Evolutionary conservation across 2,888 invertebrate species (phyloP).

Genomic region (Myathropa florea): DNA sequence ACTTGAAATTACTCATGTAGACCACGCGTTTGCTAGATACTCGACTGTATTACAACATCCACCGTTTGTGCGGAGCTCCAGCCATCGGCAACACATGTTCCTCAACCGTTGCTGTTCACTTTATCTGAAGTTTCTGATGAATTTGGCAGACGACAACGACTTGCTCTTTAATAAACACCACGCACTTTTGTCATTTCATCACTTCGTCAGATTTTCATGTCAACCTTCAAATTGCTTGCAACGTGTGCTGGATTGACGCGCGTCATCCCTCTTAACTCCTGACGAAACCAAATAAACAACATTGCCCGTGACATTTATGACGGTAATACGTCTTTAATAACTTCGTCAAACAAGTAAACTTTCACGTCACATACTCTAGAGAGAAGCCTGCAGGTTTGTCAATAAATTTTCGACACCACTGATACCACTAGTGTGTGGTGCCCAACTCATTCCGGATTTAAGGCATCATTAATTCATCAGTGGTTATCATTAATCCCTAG

Average conservation of each 20-base stretch:
- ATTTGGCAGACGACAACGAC: constrained; percentile 12
- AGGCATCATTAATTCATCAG: constrained; percentile 65
- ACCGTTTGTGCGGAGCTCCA: constrained; percentile 1
- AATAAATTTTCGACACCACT: constrained; percentile 39
- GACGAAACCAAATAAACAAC: not conserved
- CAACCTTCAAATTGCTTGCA: constrained; percentile 35
- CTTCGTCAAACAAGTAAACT: constrained; percentile 61
- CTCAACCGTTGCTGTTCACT: constrained; percentile 35
- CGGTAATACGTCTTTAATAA: constrained; percentile 69
- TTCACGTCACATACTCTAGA: constrained; percentile 41
- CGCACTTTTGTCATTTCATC: constrained; percentile 55
- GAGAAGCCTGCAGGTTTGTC: constrained; percentile 23
- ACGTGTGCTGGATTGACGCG: constrained; percentile 19
- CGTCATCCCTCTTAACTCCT: not conserved
- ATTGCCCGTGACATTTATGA: constrained; percentile 57
- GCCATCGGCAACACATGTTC: constrained; percentile 33
- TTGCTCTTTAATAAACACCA: constrained; percentile 65
- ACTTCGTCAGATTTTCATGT: not conserved
- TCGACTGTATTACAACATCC: constrained; percentile 55
- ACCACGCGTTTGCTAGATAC: constrained; percentile 37
- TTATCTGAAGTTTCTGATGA: constrained; percentile 50
- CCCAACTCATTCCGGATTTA: constrained; percentile 3
- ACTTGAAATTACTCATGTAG: constrained; percentile 26
- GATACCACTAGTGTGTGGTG: constrained; percentile 17
- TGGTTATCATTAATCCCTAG: constrained; percentile 44